Percentiles rank a stretch among this genome's conserved stretches.
These are phyloP conservation scores for Caretta caretta DNA, from an alignment of 2,113 vertebrate genomes.

Conservation along the genomic window DNA sequence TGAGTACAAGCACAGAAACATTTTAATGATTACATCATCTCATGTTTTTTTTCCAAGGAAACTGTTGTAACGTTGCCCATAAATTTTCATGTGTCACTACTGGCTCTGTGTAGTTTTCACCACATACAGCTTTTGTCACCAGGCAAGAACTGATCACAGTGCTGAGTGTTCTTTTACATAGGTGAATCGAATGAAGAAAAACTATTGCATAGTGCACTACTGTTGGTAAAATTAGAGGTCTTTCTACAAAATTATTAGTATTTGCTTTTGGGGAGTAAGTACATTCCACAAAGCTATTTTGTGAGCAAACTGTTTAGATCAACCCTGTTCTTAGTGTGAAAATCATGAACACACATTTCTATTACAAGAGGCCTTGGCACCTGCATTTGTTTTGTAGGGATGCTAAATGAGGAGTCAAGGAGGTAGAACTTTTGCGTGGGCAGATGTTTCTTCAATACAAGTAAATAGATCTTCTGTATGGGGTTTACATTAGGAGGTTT, in stretches of 20 bases:
- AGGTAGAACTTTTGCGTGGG: slow-evolving; percentile 54
- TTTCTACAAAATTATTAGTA: slow-evolving; percentile 57
- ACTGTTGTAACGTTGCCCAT: slow-evolving; percentile 71
- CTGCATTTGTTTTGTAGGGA: slow-evolving; percentile 28
- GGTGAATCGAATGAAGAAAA: slow-evolving; percentile 37
- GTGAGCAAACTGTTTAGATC: slow-evolving; percentile 26
- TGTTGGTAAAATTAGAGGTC: slow-evolving; percentile 45
- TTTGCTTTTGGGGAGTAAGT: slow-evolving; percentile 57
- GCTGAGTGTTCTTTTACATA: slow-evolving; percentile 37
- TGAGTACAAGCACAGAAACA: slow-evolving; percentile 82
- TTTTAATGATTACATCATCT: slow-evolving; percentile 83
- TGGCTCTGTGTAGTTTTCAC: slow-evolving; percentile 63
- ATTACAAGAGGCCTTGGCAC: slow-evolving; percentile 22
- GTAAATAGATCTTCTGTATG: slow-evolving; percentile 58
- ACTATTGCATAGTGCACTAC: slow-evolving; percentile 21
- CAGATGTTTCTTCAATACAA: slow-evolving; percentile 65
- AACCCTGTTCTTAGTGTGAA: not conserved
- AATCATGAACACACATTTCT: not conserved
- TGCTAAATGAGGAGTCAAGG: slow-evolving; percentile 55
- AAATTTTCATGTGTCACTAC: slow-evolving; percentile 60
- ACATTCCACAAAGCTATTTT: slow-evolving; percentile 62
- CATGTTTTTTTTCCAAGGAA: slow-evolving; percentile 71
- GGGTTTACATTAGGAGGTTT: slow-evolving; percentile 70
- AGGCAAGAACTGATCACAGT: slow-evolving; percentile 58
- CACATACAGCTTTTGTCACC: slow-evolving; percentile 56